These are phyloP conservation scores for Sarcophaga bullata DNA, from an alignment of 1,140 invertebrate species.

Conservation along the genomic window DNA sequence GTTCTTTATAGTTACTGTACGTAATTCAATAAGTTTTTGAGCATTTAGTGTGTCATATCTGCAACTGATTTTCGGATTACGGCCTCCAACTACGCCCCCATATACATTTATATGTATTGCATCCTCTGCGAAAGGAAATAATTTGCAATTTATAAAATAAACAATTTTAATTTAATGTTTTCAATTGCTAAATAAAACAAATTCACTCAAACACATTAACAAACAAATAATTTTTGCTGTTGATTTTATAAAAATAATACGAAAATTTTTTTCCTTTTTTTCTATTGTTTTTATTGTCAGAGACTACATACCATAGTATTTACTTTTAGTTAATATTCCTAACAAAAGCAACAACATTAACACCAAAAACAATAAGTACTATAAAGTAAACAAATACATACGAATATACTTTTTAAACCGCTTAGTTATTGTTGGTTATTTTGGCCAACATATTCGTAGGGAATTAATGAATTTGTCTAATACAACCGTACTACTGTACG, in stretches of 20 bases:
- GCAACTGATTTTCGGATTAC: too few relatives aligned
- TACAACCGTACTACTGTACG: too few relatives aligned
- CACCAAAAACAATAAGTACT: neutral
- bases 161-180: neutral
- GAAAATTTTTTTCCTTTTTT: too few relatives aligned
- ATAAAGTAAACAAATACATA: neutral
- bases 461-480: too few relatives aligned
- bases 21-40: too few relatives aligned
- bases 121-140: neutral
- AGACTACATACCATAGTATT: neutral
- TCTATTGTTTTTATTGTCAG: neutral
- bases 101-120: too few relatives aligned
- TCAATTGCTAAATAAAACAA: neutral
- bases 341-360: neutral
- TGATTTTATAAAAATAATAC: neutral
- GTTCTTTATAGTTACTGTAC: too few relatives aligned
- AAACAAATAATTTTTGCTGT: neutral
- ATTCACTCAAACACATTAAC: neutral
- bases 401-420: too few relatives aligned
- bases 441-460: too few relatives aligned
- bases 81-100: too few relatives aligned
- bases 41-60: too few relatives aligned
- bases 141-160: neutral
- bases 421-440: too few relatives aligned
- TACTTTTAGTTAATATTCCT: conserved; percentile 2